These are phyloP conservation scores for Melanchra persicariae DNA, from an alignment of 2,888 invertebrate species.

Conservation along the genomic window DNA sequence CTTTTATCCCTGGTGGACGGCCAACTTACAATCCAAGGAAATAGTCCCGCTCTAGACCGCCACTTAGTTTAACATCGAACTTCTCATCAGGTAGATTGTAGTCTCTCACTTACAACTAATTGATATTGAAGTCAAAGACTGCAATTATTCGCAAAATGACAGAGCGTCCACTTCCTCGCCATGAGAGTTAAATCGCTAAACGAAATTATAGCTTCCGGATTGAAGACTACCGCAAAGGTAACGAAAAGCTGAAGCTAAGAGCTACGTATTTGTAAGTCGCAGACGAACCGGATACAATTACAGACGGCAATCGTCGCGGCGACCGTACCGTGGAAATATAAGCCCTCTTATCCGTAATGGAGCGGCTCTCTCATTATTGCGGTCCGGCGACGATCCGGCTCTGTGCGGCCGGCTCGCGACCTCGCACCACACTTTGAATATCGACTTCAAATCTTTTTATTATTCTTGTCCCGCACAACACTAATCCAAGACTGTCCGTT, in stretches of 20 bases:
- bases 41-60: conserved; percentile 59
- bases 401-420: conserved; percentile 40
- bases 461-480: conserved; percentile 25
- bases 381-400: conserved; percentile 70
- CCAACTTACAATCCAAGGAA: conserved; percentile 74
- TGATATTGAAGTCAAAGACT: conserved; percentile 43
- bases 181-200: conserved; percentile 46
- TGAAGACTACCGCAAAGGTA: conserved; percentile 64
- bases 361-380: conserved; percentile 85
- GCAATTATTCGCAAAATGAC: conserved; percentile 44
- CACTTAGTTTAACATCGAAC: conserved; percentile 65
- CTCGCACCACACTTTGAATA: conserved; percentile 70
- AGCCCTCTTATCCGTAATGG: conserved; percentile 83
- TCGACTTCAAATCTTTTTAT: conserved; percentile 68
- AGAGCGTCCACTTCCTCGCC: conserved; percentile 18
- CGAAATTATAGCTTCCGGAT: conserved; percentile 65
- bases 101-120: conserved; percentile 36
- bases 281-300: conserved; percentile 87
- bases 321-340: conserved; percentile 81
- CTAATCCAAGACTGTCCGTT: conserved; percentile 27
- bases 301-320: conserved; percentile 82
- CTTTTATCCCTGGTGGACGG: conserved; percentile 78
- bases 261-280: conserved; percentile 73
- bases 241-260: conserved; percentile 58
- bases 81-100: conserved; percentile 64